Percentiles rank a stretch among this genome's conserved stretches.
phyloP scores from a whole-genome alignment of 2,888 invertebrate species.

The Catonia carolina region DNA sequence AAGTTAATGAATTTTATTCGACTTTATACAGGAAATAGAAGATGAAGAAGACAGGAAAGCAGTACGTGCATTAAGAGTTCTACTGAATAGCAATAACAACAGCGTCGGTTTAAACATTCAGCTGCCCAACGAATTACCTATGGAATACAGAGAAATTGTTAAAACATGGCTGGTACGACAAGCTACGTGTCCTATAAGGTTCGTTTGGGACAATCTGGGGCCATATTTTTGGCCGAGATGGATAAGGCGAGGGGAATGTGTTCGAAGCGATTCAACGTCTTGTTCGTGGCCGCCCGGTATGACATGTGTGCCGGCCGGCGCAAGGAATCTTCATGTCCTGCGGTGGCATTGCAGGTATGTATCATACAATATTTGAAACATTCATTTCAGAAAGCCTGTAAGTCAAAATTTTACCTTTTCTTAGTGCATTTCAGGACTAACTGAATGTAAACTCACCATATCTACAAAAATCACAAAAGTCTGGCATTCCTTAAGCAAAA shows the following conservation, averaged over 20 bases:
- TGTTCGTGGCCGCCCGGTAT: constrained; percentile 50
- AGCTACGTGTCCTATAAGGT: constrained; percentile 44
- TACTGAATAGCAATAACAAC: constrained; percentile 25
- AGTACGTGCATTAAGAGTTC: constrained; percentile 31
- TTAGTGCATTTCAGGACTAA: too few relatives aligned
- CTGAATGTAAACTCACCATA: too few relatives aligned
- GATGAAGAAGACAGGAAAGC: constrained; percentile 32
- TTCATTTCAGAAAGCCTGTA: too few relatives aligned
- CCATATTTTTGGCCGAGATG: constrained; percentile 48
- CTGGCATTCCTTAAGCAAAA: too few relatives aligned
- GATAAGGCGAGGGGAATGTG: constrained; percentile 29
- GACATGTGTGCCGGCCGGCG: constrained; percentile 43
- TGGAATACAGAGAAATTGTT: constrained; percentile 34
- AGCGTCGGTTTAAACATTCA: constrained; percentile 19
- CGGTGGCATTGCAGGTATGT: constrained; percentile 46
- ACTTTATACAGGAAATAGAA: constrained; percentile 24
- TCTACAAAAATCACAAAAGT: too few relatives aligned
- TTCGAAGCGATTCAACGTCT: constrained; percentile 32
- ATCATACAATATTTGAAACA: neutral
- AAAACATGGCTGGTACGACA: constrained; percentile 36
- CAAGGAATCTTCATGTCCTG: constrained; percentile 43
- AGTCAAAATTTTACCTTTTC: too few relatives aligned
- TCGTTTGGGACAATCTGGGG: constrained; percentile 47
- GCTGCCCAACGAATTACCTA: constrained; percentile 32
- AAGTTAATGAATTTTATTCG: too few relatives aligned